These are phyloP conservation scores for Engraulis encrasicolus DNA, from an alignment of 2,113 vertebrate species.

Conservation along the genomic window DNA sequence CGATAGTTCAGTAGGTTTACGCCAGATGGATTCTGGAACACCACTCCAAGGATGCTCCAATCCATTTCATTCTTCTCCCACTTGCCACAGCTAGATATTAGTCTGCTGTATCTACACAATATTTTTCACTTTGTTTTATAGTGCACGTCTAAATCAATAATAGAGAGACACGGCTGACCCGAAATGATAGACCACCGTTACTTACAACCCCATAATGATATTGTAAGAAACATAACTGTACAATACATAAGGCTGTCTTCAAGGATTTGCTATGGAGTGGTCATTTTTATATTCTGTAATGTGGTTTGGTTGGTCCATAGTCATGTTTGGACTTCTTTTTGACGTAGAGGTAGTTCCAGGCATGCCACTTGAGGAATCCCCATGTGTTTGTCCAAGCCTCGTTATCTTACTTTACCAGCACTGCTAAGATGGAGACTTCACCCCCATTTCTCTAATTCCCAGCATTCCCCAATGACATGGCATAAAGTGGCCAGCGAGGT, in stretches of 20 bases:
- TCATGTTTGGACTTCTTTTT: not conserved
- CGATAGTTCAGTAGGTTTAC: not conserved
- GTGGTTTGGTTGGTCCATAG: not conserved
- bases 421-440: conserved; percentile 5
- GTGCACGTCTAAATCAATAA: not conserved
- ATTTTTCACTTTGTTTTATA: not conserved
- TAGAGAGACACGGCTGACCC: not conserved
- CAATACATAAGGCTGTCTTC: not conserved
- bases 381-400: conserved; percentile 4
- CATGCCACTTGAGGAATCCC: conserved; percentile 22
- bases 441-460: too few species aligned
- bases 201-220: not conserved
- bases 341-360: not conserved
- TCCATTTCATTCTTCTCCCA: too few species aligned
- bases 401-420: not conserved
- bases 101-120: not conserved
- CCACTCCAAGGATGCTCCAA: too few species aligned
- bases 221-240: not conserved
- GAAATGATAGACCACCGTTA: not conserved
- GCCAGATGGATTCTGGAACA: not conserved
- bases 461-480: conserved; percentile 10
- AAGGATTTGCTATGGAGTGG: too few species aligned
- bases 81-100: too few species aligned
- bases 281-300: not conserved
- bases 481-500: not conserved